Evolutionary conservation across 2,888 invertebrate species (phyloP).

Genomic region (Cecidostiba fungosa): DNA sequence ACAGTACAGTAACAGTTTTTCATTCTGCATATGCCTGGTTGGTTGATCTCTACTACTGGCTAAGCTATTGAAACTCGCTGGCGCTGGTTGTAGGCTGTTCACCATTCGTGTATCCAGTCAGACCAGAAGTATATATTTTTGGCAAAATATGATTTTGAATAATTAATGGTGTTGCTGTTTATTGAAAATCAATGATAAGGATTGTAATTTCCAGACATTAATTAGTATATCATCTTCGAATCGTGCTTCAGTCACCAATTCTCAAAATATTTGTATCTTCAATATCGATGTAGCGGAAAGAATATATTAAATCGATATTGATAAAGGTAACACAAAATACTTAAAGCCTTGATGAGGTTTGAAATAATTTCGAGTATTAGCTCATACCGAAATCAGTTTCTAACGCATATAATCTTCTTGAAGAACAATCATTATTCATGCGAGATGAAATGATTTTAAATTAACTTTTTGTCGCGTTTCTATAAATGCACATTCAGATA

Average conservation of each 20-base stretch:
- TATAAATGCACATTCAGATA: conserved; percentile 1
- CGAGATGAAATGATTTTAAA: conserved; percentile 1
- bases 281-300: no score
- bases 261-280: not conserved
- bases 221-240: not conserved
- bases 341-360: not conserved
- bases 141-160: not conserved
- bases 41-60: no score
- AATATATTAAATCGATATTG: not conserved
- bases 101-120: not conserved
- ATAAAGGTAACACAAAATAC: not conserved
- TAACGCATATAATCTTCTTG: not conserved
- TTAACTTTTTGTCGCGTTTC: not conserved
- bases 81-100: not conserved
- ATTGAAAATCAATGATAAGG: not conserved
- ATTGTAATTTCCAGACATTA: not conserved
- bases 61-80: no score
- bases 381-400: not conserved
- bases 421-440: not conserved
- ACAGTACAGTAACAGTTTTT: no score
- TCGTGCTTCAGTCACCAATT: not conserved
- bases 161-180: not conserved
- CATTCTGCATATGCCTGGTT: no score
- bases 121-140: not conserved
- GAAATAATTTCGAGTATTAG: not conserved